A percentile compares a stretch with the other conserved stretches of the same genome.
These are phyloP conservation scores for Catocala nupta DNA, from an alignment of 2,888 invertebrate genomes.

Conservation along the genomic window DNA sequence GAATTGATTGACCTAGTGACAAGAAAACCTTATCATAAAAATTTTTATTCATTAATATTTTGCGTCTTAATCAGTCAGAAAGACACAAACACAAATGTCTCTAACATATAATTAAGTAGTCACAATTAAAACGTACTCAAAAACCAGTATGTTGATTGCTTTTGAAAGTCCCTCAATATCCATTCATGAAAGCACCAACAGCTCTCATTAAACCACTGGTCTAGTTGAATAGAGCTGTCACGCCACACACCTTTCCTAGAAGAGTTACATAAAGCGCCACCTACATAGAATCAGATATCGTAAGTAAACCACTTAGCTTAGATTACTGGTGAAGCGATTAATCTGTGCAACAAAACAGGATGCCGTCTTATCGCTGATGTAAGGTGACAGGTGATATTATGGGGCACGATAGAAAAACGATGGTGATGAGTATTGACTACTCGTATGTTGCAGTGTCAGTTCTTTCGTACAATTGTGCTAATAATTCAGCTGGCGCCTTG, in stretches of 20 bases:
- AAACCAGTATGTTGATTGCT: conserved; percentile 1
- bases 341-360: conserved; percentile 62
- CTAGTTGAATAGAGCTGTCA: conserved; percentile 40
- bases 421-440: too few species aligned
- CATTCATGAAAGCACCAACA: conserved; percentile 30
- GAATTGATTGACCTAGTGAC: too few species aligned
- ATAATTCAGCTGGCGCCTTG: too few species aligned
- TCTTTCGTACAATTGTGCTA: too few species aligned
- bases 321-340: conserved; percentile 52
- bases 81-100: too few species aligned
- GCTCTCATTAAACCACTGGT: conserved; percentile 24
- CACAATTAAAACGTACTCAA: not conserved
- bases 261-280: conserved; percentile 49
- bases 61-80: too few species aligned
- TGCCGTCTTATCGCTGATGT: conserved; percentile 51
- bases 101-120: too few species aligned
- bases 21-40: too few species aligned
- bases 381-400: conserved; percentile 39
- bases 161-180: conserved; percentile 24
- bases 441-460: too few species aligned
- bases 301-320: conserved; percentile 52
- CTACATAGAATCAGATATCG: conserved; percentile 63
- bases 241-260: conserved; percentile 6
- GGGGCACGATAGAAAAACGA: conserved; percentile 25
- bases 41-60: too few species aligned